Percentiles rank a stretch among this genome's conserved stretches.
Conservation (phyloP, 2,113 vertebrate species). For the Clarias magur region DNA sequence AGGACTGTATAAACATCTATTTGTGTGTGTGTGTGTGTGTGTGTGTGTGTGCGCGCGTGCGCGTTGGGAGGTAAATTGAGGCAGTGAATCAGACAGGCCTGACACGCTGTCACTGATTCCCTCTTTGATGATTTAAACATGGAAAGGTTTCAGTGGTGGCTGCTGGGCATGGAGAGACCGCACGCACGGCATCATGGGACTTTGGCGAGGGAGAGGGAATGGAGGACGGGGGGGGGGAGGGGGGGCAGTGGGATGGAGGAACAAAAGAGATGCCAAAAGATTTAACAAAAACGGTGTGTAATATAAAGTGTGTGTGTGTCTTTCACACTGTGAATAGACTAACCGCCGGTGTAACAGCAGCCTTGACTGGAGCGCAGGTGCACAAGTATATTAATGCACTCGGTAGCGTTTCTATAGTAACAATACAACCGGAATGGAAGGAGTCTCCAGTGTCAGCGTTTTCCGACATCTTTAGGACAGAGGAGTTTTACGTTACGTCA, state of each 20-base stretch:
- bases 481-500: too few species aligned
- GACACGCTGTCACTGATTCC: constrained; percentile 16
- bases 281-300: neutral
- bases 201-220: neutral
- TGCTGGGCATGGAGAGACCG: neutral
- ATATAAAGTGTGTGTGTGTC: neutral
- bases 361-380: neutral
- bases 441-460: neutral
- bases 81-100: constrained; percentile 34
- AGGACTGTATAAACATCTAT: neutral
- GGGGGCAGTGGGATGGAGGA: too few species aligned
- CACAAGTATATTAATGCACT: neutral
- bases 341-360: neutral
- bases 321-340: neutral
- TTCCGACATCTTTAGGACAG: too few species aligned
- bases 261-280: neutral
- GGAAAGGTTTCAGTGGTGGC: constrained; percentile 4
- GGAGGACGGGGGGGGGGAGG: neutral
- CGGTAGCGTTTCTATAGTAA: neutral
- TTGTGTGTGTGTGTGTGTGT: neutral
- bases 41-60: neutral
- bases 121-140: constrained; percentile 32
- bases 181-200: neutral
- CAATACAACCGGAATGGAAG: neutral
- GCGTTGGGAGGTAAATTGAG: constrained; percentile 4